Evolutionary conservation across 2,888 invertebrate genomes (phyloP).

Genomic region (Hedychridium roseum): DNA sequence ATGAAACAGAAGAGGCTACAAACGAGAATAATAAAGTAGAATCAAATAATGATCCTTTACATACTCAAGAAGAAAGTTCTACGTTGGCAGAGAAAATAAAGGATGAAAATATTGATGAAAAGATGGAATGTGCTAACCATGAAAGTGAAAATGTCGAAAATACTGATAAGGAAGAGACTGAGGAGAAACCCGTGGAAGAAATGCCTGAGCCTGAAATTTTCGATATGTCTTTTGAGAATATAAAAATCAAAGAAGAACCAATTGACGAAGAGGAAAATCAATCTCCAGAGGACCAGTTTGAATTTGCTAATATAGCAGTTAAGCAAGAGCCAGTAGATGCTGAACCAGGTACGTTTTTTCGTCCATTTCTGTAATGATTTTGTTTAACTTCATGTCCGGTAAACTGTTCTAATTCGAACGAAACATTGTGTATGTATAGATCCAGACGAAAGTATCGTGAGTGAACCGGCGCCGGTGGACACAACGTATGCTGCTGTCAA

Average conservation of each 20-base stretch:
- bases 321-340: conserved; percentile 53
- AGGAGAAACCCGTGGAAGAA: conserved; percentile 36
- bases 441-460: conserved; percentile 65
- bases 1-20: conserved; percentile 57
- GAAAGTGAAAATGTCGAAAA: conserved; percentile 61
- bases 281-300: conserved; percentile 37
- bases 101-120: conserved; percentile 45
- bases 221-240: conserved; percentile 65
- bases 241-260: conserved; percentile 78
- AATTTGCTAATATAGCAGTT: conserved; percentile 42
- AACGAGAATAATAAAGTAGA: conserved; percentile 49
- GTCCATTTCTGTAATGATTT: too few relatives aligned
- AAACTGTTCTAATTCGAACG: too few relatives aligned
- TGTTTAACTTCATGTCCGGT: too few relatives aligned
- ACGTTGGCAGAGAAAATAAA: conserved; percentile 22
- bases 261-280: conserved; percentile 62
- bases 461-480: conserved; percentile 65
- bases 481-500: conserved; percentile 68
- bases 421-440: too few relatives aligned
- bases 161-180: conserved; percentile 63
- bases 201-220: conserved; percentile 65
- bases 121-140: conserved; percentile 65
- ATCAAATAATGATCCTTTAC: conserved; percentile 40
- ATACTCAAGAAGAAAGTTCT: conserved; percentile 41
- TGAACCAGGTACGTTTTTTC: conserved; percentile 46